Evolutionary conservation across 2,113 vertebrate species (phyloP), one percentile per base, ranked within the genome.

Genomic region (Podilymbus podiceps): DNA sequence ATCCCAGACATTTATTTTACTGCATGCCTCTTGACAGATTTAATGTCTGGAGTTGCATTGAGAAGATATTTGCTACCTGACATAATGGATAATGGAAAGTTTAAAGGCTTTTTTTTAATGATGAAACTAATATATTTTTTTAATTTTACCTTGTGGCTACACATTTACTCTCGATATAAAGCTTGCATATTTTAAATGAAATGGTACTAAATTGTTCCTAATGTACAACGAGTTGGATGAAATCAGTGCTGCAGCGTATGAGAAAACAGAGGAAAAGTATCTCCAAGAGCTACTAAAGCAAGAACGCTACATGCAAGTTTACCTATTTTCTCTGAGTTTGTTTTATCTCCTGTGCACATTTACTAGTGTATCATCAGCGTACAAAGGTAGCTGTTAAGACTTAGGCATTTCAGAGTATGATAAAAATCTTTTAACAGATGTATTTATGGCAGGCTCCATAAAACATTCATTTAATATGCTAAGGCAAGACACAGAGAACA

Each of bases 1-100:
- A 98, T 98, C 98, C 98, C 98, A 98, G 98, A 98, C 98, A 98
- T 98, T 98, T 98, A 98, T 98, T 98, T 98, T 98, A 98, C 97
- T 97, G 97, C 98, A 97, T 98, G 98, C 98, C 98, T 98, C 98
- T 98, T 97, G 98, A 98, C 98, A 98, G 98, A 98, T 98, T 98
- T 98, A 98, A 98, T 98, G 98, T 98, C 98, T 97, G 95, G 98
- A 98, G 98, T 98, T 98, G 98, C 98, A 98, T 85, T 98, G 98
- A 98, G 98, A 98, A 98, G 98, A 98, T 98, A 98, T 98, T 98
- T 98, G 98, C 98, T 98, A 98, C 98, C 98, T 98, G 98, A 98
- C 98, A 98, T 97, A 98, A 98, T 98, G 98, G 98, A 98, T 98
- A 98, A 98, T 98, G 98, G 98, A 98, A 98, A 98, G 95, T 98